A percentile compares a stretch with the other conserved stretches of the same genome.
Conservation (phyloP, 92 coral and sea anemone genomes). For the Epizoanthus rinbou region DNA sequence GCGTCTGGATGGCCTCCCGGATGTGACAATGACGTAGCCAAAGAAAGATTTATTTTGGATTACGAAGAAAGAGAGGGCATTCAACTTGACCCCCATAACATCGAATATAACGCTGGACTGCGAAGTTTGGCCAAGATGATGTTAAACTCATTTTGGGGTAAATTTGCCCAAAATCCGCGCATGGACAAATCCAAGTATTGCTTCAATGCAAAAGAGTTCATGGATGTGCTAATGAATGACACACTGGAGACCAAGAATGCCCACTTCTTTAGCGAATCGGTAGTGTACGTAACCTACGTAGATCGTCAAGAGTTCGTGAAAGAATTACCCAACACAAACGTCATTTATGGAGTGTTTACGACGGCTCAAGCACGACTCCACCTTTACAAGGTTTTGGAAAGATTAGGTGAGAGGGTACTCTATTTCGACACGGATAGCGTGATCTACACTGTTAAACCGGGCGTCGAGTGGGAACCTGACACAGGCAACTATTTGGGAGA, state of each 20-base stretch:
- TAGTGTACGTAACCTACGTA: neutral
- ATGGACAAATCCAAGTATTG: neutral
- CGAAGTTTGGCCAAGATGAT: neutral
- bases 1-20: neutral
- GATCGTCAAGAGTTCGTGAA: too few relatives aligned
- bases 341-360: neutral
- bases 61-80: neutral
- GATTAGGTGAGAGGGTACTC: neutral
- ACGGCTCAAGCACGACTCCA: neutral
- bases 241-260: neutral
- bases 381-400: neutral
- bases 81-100: too few relatives aligned
- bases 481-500: conserved; percentile 3
- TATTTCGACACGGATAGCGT: conserved; percentile 42
- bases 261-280: neutral
- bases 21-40: neutral
- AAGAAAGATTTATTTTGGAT: neutral
- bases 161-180: neutral
- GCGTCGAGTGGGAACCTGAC: neutral
- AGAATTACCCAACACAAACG: neutral
- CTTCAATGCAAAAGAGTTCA: neutral
- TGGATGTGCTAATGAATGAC: neutral
- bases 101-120: neutral
- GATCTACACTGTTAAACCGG: neutral
- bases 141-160: neutral